Evolutionary conservation across 2,888 invertebrate genomes (phyloP), one percentile per base, ranked within the genome.

Genomic region (Amphipoea oculea): DNA sequence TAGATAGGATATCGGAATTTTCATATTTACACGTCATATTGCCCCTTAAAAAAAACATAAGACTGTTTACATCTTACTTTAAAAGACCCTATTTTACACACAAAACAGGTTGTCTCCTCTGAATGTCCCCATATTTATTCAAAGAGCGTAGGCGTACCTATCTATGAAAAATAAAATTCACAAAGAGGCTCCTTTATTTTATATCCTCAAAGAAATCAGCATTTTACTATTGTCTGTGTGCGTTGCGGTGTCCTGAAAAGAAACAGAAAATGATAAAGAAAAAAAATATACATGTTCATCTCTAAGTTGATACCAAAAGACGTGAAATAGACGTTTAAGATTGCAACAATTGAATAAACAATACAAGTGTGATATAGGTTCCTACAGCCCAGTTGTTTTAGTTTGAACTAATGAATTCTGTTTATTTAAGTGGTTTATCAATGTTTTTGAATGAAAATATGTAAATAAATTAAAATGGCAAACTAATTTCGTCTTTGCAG

Each of bases 101-200:
- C 57, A 68, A 68, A 67, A 17, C 45, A 42, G 45, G 62, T 73
- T 74, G 12, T 62, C 14, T 72, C 9, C 17, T 62, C 14, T n/a
- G n/a, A 42, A 69, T 57, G 51, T 51, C 45, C 62, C 51, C 83
- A 73, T 87, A 85, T 87, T 85, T 87, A 86, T 86, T 86, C 86
- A 85, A 73, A 85, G 51, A 76, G 68, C 73, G 82, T 74, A 62
- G 73, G 68, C 73, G 82, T 74, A 62, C 67, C 0, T 78, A 42
- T 51, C 73, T 78, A 71, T 72, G 72, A 63, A 76, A 81, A 84
- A 73, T 78, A 78, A 78, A 83, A 81, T 88, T 76, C 68, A 82
- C 80, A 79, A 81, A 83, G 77, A 73, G 69, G 66, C 54, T 70
- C 54, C 69, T 80, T 76, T 76, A 69, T 79, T 81, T 84, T 88